Percentiles rank a stretch among this genome's conserved stretches.
Evolutionary conservation across 2,113 vertebrate genomes (phyloP).

Genomic region (Erythrocercus mccallii): DNA sequence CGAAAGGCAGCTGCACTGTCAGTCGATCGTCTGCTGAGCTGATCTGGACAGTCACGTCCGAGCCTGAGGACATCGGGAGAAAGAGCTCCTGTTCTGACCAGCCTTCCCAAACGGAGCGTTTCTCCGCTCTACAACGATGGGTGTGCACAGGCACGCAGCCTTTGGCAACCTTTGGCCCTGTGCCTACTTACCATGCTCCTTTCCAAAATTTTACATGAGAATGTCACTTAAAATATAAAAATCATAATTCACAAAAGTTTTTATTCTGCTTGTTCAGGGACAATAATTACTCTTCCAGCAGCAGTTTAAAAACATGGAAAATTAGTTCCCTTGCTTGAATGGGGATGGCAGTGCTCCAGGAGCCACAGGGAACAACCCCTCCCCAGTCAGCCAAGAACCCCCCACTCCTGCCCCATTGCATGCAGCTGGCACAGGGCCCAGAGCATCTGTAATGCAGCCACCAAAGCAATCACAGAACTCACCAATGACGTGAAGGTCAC

Average conservation of each 20-base stretch:
- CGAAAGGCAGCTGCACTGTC: conserved; percentile 84
- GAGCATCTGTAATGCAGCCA: background rate
- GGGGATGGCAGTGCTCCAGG: background rate
- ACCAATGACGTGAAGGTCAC: conserved; percentile 65
- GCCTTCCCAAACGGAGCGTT: rapidly evolving
- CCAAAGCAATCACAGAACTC: background rate
- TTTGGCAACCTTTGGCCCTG: background rate
- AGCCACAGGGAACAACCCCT: background rate
- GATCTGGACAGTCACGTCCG: conserved; percentile 84
- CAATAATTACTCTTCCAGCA: background rate
- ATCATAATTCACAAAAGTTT: rapidly evolving
- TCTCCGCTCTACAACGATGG: rapidly evolving
- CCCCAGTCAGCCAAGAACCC: background rate
- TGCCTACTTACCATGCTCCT: rapidly evolving
- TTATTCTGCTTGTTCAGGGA: background rate
- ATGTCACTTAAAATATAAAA: background rate
- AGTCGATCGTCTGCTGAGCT: conserved; percentile 65
- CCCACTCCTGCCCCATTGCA: background rate
- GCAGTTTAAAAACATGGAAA: background rate
- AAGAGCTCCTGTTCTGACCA: background rate
- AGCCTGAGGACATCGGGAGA: conserved; percentile 62
- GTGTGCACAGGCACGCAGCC: rapidly evolving
- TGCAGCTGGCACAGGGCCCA: background rate
- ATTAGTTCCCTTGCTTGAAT: background rate
- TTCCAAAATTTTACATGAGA: background rate